phyloP scores from a whole-genome alignment of 2,113 vertebrate genomes.

The Scomber colias region DNA sequence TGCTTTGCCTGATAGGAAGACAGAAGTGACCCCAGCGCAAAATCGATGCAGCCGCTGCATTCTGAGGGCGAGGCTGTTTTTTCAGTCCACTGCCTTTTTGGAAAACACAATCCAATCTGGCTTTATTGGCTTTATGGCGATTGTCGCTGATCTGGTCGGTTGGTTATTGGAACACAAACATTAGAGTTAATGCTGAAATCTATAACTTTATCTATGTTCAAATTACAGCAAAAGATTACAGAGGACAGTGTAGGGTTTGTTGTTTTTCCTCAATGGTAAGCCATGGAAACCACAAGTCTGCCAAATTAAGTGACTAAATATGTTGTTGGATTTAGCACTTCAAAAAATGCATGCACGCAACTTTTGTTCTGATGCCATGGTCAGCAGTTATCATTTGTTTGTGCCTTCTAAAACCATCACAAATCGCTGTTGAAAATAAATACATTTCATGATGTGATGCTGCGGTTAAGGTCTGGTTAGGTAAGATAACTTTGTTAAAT shows the following conservation, averaged over 20 bases:
- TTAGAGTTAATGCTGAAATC: constrained; percentile 75
- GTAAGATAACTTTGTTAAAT: no score
- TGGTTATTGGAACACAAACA: constrained; percentile 91
- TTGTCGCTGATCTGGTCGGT: constrained; percentile 91
- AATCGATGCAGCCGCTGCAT: constrained; percentile 66
- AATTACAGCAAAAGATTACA: not conserved
- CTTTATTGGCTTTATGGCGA: constrained; percentile 89
- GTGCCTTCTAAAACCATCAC: no score
- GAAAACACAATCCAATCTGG: constrained; percentile 90
- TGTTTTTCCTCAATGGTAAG: not conserved
- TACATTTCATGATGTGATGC: no score
- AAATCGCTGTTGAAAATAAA: no score
- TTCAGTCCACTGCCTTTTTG: constrained; percentile 75
- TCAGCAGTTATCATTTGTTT: no score
- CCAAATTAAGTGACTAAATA: no score
- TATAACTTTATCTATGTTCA: not conserved
- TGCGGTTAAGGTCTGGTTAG: no score
- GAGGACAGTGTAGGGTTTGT: not conserved
- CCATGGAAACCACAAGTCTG: not conserved
- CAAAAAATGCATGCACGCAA: no score
- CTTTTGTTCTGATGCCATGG: no score
- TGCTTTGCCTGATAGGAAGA: constrained; percentile 51
- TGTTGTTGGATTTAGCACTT: no score
- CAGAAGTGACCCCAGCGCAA: constrained; percentile 59
- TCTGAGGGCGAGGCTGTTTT: constrained; percentile 57